Evolutionary conservation across 2,888 invertebrate genomes (phyloP), one percentile per base, ranked within the genome.

Genomic region (Lepidocyrtinus sp.): DNA sequence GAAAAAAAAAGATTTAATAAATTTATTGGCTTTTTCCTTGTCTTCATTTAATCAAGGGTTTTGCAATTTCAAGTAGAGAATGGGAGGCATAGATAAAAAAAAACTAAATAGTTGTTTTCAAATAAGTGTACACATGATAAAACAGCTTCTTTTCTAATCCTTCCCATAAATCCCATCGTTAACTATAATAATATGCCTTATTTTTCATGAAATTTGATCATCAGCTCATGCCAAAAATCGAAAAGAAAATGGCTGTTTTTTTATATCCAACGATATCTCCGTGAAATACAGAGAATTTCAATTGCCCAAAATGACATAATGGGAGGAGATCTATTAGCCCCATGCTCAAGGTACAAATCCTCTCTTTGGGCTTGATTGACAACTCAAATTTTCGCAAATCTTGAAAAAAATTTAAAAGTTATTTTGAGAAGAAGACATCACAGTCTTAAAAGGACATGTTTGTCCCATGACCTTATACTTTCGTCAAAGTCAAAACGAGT

Each of bases 171-270:
- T n/a, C n/a, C n/a, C n/a, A n/a, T n/a, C n/a, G n/a, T n/a, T n/a
- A n/a, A n/a, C n/a, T n/a, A n/a, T n/a, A n/a, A n/a, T n/a, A n/a
- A n/a, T n/a, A n/a, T n/a, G n/a, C n/a, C n/a, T n/a, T n/a, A n/a
- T n/a, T n/a, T n/a, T n/a, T n/a, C 15, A 67, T 50, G 75, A 76
- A 76, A 76, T 68, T 21, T 75, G 50, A 64, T 64, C 27, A n/a
- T 55, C 19, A 59, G 21, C 62, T 70, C 75, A 76, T 64, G 70
- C 75, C 63, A 76, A 67, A n/a, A 45, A 46, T 46, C 59, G 21
- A 68, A 68, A 73, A 70, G n/a, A n/a, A n/a, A n/a, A n/a, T n/a
- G n/a, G n/a, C n/a, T n/a, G n/a, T n/a, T n/a, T n/a, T n/a, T n/a
- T n/a, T n/a, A n/a, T n/a, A n/a, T n/a, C n/a, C n/a, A n/a, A n/a